These are phyloP conservation scores for Anniella stebbinsi DNA, from an alignment of 2,797 vertebrate genomes.

Conservation along the genomic window DNA sequence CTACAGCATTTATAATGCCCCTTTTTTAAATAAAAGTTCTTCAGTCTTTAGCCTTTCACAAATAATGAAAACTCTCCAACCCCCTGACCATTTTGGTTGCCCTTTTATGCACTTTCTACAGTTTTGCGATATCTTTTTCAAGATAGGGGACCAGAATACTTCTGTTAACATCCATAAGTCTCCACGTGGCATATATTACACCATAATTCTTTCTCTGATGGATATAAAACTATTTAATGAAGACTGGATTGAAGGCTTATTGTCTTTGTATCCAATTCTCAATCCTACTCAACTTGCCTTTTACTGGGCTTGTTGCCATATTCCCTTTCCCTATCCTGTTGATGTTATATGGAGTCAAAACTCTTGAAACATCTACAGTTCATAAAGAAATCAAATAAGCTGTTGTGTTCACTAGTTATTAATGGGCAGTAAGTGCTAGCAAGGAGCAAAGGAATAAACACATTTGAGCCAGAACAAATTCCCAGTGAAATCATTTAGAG, in stretches of 20 bases:
- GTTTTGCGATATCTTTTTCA: neutral
- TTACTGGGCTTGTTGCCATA: conserved; percentile 72
- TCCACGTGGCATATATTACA: conserved; percentile 53
- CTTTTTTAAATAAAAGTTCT: neutral
- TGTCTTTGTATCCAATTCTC: conserved; percentile 66
- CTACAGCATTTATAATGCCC: neutral
- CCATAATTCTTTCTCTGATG: conserved; percentile 54
- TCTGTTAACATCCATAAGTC: conserved; percentile 57
- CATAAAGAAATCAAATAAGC: conserved; percentile 66
- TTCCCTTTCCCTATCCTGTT: conserved; percentile 61
- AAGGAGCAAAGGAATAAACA: conserved; percentile 72
- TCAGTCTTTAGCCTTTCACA: neutral
- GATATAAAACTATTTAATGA: conserved; percentile 72
- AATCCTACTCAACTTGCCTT: conserved; percentile 40
- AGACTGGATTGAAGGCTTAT: conserved; percentile 67
- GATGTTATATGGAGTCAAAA: conserved; percentile 72
- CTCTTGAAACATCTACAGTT: conserved; percentile 67
- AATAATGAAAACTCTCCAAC: neutral
- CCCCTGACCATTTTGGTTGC: neutral
- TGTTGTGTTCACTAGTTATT: conserved; percentile 70
- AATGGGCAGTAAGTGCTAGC: conserved; percentile 67
- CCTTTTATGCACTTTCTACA: neutral
- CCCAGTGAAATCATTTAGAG: conserved; percentile 74
- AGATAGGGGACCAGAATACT: conserved; percentile 28
- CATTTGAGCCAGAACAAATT: conserved; percentile 67